Evolutionary conservation across 2,113 vertebrate species (phyloP), one percentile per base, ranked within the genome.

Genomic region (Syrrhaptes paradoxus): DNA sequence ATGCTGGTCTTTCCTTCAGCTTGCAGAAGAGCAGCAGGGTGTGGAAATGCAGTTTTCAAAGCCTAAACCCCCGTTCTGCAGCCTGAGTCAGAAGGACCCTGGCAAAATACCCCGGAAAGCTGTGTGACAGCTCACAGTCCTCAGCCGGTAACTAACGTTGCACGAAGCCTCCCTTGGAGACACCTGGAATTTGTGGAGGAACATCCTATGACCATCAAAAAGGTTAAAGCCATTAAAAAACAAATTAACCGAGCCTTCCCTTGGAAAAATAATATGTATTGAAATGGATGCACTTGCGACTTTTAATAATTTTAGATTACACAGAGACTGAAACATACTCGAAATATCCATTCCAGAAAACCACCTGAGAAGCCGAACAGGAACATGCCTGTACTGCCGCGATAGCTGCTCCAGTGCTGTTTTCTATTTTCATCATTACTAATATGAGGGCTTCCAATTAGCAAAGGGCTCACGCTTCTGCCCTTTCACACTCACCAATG

Each of bases 221-320:
- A 92, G 49, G 52, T 79, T 75, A 61, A 79, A 84, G 54, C 14
- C 79, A 79, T 93, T 86, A 75, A 87, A 97, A 95, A 85, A 1
- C 17, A 78, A 84, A 85, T 87, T 83, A 81, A 75, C 19, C 0
- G 1, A 67, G 16, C 10, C 41, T 58, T 96, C 43, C 34, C 70
- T 36, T 76, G 61, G 72, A 83, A 81, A 74, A 86, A 72, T 20
- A 67, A 7, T 48, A 84, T 15, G 11, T 32, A 74, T 48, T 84
- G 41, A 87, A 93, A 94, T 48, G 12, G 93, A 83, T 41, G 85
- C 41, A 87, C 52, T 57, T 84, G 63, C 0, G 8, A 95, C 77
- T 77, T 92, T 95, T 72, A 93, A 17, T 70, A 90, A 84, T 58
- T 94, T 85, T 78, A 87, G 73, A 83, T 83, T 92, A 89, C 34